Evolutionary conservation across 2,797 vertebrate genomes (phyloP).

Genomic region (Aratinga solstitialis): DNA sequence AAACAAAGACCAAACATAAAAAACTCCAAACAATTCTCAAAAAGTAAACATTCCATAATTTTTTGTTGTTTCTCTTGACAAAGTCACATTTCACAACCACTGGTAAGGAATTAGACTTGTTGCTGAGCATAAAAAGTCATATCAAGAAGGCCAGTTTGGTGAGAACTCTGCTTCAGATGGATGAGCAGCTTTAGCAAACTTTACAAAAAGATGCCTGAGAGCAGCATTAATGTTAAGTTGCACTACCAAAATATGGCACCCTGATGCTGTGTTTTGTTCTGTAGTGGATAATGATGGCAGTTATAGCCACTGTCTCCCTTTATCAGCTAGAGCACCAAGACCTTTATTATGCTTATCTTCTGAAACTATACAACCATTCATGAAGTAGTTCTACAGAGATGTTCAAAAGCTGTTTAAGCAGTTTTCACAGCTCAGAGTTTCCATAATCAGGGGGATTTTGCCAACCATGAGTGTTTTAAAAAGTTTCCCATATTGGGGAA

Average conservation of each 20-base stretch:
- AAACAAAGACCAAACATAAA: not conserved
- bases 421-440: not conserved
- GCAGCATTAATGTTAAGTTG: not conserved
- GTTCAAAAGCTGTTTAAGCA: not conserved
- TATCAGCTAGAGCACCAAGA: not conserved
- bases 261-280: not conserved
- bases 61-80: not conserved
- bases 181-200: not conserved
- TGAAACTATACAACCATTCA: not conserved
- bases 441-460: not conserved
- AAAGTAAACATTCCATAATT: not conserved
- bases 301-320: not conserved
- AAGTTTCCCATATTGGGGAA: not conserved
- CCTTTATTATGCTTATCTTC: not conserved
- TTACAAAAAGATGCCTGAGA: not conserved
- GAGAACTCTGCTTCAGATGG: not conserved
- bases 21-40: not conserved
- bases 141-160: not conserved
- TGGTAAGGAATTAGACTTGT: not conserved
- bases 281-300: not conserved
- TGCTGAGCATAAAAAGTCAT: not conserved
- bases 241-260: not conserved
- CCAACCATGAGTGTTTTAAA: not conserved
- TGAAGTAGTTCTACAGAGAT: not conserved
- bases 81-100: not conserved